These are phyloP conservation scores for Mionectes olivaceus DNA, from an alignment of 2,797 vertebrate genomes.

Conservation along the genomic window DNA sequence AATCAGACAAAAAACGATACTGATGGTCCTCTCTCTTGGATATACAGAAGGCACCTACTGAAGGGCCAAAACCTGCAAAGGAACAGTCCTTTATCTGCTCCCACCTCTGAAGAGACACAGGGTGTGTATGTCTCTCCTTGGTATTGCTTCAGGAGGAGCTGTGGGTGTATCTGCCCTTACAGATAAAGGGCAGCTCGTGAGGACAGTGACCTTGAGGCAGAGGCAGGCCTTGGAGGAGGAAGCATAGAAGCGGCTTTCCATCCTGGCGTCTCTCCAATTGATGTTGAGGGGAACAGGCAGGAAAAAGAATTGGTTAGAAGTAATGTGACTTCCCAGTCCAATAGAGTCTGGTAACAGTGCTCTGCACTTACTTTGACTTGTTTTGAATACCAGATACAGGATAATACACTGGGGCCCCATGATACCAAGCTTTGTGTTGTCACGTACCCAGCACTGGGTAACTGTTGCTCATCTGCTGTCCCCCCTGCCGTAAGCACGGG, in stretches of 20 bases:
- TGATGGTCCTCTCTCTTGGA: neutral
- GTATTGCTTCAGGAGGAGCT: neutral
- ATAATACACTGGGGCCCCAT: neutral
- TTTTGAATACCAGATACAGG: neutral
- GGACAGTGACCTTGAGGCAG: neutral
- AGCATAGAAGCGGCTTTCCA: neutral
- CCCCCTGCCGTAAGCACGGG: rapidly evolving
- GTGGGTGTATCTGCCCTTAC: neutral
- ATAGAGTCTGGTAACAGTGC: neutral
- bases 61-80: neutral
- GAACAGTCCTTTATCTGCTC: neutral
- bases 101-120: neutral
- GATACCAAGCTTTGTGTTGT: neutral
- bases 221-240: neutral
- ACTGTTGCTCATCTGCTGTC: neutral
- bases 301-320: neutral
- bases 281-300: too few species aligned
- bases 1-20: neutral
- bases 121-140: rapidly evolving
- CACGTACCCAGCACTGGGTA: neutral
- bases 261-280: neutral
- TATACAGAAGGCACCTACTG: neutral
- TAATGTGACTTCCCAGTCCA: neutral
- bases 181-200: neutral
- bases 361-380: neutral